Base-by-base conservation (phyloP, 2,113 vertebrate species). In the Neolamprologus tretocephalus region DNA sequence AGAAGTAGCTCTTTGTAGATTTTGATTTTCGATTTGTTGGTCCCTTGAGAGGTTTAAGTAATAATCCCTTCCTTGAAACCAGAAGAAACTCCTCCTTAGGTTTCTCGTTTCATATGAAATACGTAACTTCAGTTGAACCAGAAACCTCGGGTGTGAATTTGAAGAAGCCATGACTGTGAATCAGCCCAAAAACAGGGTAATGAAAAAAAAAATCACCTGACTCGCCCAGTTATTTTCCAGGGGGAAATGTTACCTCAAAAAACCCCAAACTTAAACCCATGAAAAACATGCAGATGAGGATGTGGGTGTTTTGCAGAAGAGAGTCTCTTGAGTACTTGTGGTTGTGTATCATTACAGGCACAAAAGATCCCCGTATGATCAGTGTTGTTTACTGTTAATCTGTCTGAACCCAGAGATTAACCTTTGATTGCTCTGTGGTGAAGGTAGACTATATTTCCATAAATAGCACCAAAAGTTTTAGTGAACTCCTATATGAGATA, bases 301-400 rank as follows among this genome's bases (percentile, higher is more conserved):
- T 73, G 91, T 93, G 87, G 91, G 92, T 80, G 92, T 93, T 93
- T 92, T 71, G 68, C 81, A 87, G 90, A 91, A 89, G 19, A 73
- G 55, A 73, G 55, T 71, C 54, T 54, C 35, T 28, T 13, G 31
- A 84, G 66, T 66, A 2, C 6, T 17, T 68, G 83, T 63, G 83
- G 85, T 84, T 54, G 71, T 83, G 57, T 78, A 55, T 6, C 7
- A 51, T 87, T 83, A 57, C 28, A 80, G 73, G 42, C 40, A 12
- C 16, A 3, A 87, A 81, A 91, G 37, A 91, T 86, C 81, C 87
- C 82, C 80, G 53, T 54, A 2, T 23, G 47, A 83, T 33, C 31
- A 17, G 5, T 16, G 5, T 51, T 87, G 75, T 68, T 87, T 86
- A 82, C 63, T 51, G 82, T 63, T 54, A 68, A 85, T 75, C 49